phyloP scores from a whole-genome alignment of 2,113 vertebrate species.

The Antechinus flavipes region DNA sequence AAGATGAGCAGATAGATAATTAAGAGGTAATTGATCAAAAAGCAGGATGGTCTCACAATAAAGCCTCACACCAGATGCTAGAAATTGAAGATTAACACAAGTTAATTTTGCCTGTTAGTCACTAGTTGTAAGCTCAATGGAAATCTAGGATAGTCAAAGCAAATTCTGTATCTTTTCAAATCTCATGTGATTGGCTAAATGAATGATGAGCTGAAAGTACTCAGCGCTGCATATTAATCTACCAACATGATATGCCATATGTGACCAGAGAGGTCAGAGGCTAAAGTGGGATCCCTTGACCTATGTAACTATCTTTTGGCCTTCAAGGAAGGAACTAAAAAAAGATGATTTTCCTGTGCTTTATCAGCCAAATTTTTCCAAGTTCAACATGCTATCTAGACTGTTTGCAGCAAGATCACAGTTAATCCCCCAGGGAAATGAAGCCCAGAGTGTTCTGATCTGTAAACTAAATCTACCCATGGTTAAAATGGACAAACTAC shows the following conservation, averaged over 20 bases:
- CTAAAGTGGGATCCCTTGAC: constrained; percentile 88
- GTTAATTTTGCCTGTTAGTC: constrained; percentile 58
- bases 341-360: constrained; percentile 76
- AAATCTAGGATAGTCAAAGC: constrained; percentile 54
- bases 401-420: constrained; percentile 61
- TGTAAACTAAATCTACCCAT: constrained; percentile 53
- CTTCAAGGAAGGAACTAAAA: constrained; percentile 61
- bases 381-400: constrained; percentile 73
- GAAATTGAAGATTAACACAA: constrained; percentile 44
- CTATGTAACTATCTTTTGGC: constrained; percentile 84
- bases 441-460: constrained; percentile 58
- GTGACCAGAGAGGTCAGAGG: constrained; percentile 86
- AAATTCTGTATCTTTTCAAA: constrained; percentile 74
- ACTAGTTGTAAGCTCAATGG: constrained; percentile 41
- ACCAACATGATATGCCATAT: constrained; percentile 83
- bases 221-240: constrained; percentile 87
- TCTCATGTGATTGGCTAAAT: constrained; percentile 68
- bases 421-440: constrained; percentile 67
- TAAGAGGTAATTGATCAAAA: constrained; percentile 39
- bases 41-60: neutral
- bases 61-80: constrained; percentile 11
- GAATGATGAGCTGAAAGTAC: constrained; percentile 79
- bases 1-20: neutral
- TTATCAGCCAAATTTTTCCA: constrained; percentile 78
- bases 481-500: constrained; percentile 62